phyloP scores from a whole-genome alignment of 2,113 vertebrate genomes.

The Cyanoderma ruficeps region DNA sequence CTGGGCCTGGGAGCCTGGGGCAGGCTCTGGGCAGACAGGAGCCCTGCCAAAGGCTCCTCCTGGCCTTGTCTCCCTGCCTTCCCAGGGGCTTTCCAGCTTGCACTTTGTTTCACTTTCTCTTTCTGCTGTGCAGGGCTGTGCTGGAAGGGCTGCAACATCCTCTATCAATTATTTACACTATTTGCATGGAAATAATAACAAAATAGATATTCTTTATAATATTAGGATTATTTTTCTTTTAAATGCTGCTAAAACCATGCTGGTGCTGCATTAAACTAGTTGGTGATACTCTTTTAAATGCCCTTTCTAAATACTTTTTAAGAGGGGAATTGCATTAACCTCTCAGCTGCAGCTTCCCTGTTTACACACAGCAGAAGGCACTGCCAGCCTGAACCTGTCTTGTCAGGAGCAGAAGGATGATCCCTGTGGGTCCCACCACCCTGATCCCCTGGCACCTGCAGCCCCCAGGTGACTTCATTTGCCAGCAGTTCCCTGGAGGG shows the following conservation, averaged over 20 bases:
- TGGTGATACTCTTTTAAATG: background rate
- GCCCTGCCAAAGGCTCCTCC: background rate
- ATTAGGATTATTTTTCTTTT: background rate
- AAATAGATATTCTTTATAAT: background rate
- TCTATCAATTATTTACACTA: background rate
- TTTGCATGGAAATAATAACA: background rate
- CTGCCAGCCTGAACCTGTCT: background rate
- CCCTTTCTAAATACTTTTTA: background rate
- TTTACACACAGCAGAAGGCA: background rate
- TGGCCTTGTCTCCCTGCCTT: background rate
- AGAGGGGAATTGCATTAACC: background rate
- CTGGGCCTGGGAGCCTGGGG: no score
- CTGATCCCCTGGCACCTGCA: fast-evolving
- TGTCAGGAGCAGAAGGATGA: background rate
- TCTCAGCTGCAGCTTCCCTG: background rate
- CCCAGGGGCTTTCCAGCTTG: background rate
- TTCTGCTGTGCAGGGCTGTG: background rate
- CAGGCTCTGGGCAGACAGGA: background rate
- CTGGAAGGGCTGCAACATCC: background rate
- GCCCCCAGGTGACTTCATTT: background rate
- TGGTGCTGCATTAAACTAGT: background rate
- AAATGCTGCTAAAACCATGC: background rate
- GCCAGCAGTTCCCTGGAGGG: background rate
- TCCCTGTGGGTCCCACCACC: background rate
- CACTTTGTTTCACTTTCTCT: constrained; percentile 14